Evolutionary conservation across 2,888 invertebrate species (phyloP).

Genomic region (Heliconius erato): DNA sequence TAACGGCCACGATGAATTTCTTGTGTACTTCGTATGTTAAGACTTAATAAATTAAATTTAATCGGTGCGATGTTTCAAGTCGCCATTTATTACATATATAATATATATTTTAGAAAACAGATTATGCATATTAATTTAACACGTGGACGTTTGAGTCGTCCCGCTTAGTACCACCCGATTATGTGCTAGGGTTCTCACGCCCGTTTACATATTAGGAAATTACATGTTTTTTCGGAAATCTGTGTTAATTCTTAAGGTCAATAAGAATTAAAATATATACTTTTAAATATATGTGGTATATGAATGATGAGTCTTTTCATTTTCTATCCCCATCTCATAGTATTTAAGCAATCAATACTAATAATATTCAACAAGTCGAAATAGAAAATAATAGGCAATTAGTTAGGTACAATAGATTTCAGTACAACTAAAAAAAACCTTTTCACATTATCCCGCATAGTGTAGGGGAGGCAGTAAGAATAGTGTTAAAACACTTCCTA

Average conservation of each 20-base stretch:
- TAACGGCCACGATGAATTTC: slow-evolving; percentile 36
- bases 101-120: slow-evolving; percentile 10
- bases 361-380: background rate
- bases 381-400: background rate
- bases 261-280: slow-evolving; percentile 54
- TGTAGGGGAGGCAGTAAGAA: too few species aligned
- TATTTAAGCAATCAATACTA: background rate
- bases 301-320: slow-evolving; percentile 46
- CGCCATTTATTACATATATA: background rate
- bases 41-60: slow-evolving; percentile 35
- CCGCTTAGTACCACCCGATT: slow-evolving; percentile 14
- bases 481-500: too few species aligned
- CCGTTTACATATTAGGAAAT: slow-evolving; percentile 39
- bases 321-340: background rate
- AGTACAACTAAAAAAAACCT: too few species aligned
- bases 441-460: too few species aligned
- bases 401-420: too few species aligned
- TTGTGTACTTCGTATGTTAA: slow-evolving; percentile 47
- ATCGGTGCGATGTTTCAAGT: slow-evolving; percentile 13
- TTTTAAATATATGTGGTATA: slow-evolving; percentile 57
- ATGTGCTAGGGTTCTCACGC: slow-evolving; percentile 37
- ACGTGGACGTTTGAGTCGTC: slow-evolving; percentile 2
- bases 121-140: slow-evolving; percentile 11
- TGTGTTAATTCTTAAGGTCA: slow-evolving; percentile 54
- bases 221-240: slow-evolving; percentile 50